A percentile compares a stretch with the other conserved stretches of the same genome.
Evolutionary conservation across 1,140 invertebrate species (phyloP).

Genomic region (Leucophenga varia): DNA sequence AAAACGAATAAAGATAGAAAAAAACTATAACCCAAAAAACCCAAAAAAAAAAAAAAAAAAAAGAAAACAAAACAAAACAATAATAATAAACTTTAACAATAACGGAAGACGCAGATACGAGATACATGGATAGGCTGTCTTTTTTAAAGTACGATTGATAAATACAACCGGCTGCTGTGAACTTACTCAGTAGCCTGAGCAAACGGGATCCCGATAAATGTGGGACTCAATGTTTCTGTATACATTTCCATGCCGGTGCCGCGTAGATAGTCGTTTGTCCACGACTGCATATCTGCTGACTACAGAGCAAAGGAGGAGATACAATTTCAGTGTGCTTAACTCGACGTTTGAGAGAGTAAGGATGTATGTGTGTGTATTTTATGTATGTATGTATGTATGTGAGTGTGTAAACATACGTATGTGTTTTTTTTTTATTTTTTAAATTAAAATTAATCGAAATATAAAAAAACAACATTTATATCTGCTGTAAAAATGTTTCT

Average conservation of each 20-base stretch:
- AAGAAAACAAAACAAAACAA: not conserved
- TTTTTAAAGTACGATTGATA: no score
- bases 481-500: no score
- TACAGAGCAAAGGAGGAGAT: conserved; percentile 60
- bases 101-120: not conserved
- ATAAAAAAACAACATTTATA: no score
- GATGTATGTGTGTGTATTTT: no score
- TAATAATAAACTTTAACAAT: not conserved
- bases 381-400: no score
- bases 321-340: conserved; percentile 5
- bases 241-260: conserved; percentile 99
- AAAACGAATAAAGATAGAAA: no score
- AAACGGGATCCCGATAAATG: conserved; percentile 97
- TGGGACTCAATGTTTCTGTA: conserved; percentile 93
- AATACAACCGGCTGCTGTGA: conserved; percentile 41
- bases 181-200: conserved; percentile 98
- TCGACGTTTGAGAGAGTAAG: conserved; percentile 14
- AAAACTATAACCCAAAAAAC: no score
- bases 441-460: no score
- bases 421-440: no score
- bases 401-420: no score
- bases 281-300: conserved; percentile 92
- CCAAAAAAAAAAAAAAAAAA: no score
- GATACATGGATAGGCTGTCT: no score
- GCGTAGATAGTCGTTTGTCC: conserved; percentile 98